Conservation (phyloP, 37 sponge, comb jelly and placozoan species). For the Hormiphora californensis region DNA sequence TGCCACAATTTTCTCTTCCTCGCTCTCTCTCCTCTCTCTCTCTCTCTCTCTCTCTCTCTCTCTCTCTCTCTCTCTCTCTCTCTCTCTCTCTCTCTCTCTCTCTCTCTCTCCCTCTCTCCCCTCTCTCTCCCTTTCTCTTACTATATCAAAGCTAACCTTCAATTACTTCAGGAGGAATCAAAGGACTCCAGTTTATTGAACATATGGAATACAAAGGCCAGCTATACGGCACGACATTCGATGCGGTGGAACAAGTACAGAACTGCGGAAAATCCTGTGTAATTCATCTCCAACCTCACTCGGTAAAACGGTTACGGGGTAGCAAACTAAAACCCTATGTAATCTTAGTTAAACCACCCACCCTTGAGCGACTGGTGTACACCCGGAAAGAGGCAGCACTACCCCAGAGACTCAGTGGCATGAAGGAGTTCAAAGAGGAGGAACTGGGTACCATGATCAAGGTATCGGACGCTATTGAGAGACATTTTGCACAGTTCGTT, state of each 20-base stretch:
- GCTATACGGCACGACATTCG: slow-evolving; percentile 46
- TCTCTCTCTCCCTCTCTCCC: too few relatives aligned
- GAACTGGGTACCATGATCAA: slow-evolving; percentile 24
- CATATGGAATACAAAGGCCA: slow-evolving; percentile 53
- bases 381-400: slow-evolving; percentile 8
- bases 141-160: too few relatives aligned
- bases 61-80: too few relatives aligned
- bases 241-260: slow-evolving; percentile 40
- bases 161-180: slow-evolving; percentile 35
- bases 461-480: slow-evolving; percentile 52
- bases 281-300: slow-evolving; percentile 25
- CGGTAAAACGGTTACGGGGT: not conserved
- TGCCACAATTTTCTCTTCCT: too few relatives aligned
- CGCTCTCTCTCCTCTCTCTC: too few relatives aligned
- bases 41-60: too few relatives aligned
- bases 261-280: slow-evolving; percentile 9
- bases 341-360: slow-evolving; percentile 11
- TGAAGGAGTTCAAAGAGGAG: slow-evolving; percentile 52
- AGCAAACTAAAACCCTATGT: slow-evolving; percentile 46
- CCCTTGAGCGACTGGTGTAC: slow-evolving; percentile 16
- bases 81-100: too few relatives aligned
- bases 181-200: slow-evolving; percentile 39
- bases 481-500: slow-evolving; percentile 1
- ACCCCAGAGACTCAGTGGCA: not conserved
- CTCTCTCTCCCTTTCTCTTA: too few relatives aligned